These are phyloP conservation scores for Melanotaenia parkinsoni DNA, from an alignment of 2,797 vertebrate genomes.

Conservation along the genomic window DNA sequence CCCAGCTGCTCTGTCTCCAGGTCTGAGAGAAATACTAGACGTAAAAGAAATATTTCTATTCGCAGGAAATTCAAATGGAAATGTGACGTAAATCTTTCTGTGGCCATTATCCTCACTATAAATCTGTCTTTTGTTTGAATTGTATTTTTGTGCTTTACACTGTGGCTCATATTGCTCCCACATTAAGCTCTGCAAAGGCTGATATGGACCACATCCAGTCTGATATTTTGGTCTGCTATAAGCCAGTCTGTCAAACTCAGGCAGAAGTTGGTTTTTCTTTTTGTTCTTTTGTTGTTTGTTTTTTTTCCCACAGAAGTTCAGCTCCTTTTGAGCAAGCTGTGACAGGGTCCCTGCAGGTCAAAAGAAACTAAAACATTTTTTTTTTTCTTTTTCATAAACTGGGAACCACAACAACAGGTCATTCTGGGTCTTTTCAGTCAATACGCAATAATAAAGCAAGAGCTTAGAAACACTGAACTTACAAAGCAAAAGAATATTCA, in stretches of 20 bases:
- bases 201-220: conserved; percentile 57
- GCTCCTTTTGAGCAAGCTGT: conserved; percentile 42
- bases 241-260: conserved; percentile 46
- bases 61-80: conserved; percentile 56
- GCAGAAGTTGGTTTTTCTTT: conserved; percentile 11
- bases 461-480: conserved; percentile 34
- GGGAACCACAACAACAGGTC: conserved; percentile 29
- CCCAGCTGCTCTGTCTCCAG: conserved; percentile 34
- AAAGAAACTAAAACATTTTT: conserved; percentile 43
- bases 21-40: conserved; percentile 42
- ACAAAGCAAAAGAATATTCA: conserved; percentile 38
- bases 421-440: conserved; percentile 38
- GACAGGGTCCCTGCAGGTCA: conserved; percentile 52
- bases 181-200: conserved; percentile 53
- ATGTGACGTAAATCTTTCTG: conserved; percentile 55
- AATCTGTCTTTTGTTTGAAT: conserved; percentile 75
- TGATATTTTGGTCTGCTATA: background rate
- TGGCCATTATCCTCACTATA: conserved; percentile 66
- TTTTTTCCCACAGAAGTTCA: conserved; percentile 40
- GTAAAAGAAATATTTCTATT: conserved; percentile 33
- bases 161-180: conserved; percentile 31
- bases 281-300: background rate
- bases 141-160: conserved; percentile 50
- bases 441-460: conserved; percentile 35
- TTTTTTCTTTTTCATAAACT: conserved; percentile 36